phyloP scores from a whole-genome alignment of 2,888 invertebrate species.

The Cephalotes varians region DNA sequence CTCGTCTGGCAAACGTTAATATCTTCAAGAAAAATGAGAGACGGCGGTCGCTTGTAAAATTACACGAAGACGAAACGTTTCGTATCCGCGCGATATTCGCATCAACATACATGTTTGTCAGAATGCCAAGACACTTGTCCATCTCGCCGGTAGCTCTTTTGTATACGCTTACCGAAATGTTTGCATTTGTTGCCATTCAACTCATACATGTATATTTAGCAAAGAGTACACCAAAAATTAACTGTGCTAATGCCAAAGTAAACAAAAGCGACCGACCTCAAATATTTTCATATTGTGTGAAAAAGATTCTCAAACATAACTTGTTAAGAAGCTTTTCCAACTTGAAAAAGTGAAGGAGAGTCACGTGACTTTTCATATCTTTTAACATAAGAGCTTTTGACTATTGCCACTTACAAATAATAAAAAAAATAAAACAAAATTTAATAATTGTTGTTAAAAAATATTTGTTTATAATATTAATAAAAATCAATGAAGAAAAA shows the following conservation, averaged over 20 bases:
- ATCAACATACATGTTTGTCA: slow-evolving; percentile 3
- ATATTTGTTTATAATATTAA: too few species aligned
- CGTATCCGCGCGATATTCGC: background rate
- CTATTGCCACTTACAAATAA: too few species aligned
- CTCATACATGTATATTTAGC: background rate
- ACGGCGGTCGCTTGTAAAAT: slow-evolving; percentile 24
- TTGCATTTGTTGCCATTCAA: background rate
- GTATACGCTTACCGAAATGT: background rate
- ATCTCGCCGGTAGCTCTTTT: background rate
- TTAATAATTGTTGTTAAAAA: too few species aligned
- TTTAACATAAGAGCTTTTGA: too few species aligned
- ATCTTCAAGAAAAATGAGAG: slow-evolving; percentile 23
- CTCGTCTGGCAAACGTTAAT: slow-evolving; percentile 41
- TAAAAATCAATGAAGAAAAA: too few species aligned
- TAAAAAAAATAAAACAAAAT: too few species aligned
- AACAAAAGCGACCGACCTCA: background rate
- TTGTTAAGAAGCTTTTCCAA: too few species aligned
- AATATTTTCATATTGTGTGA: background rate
- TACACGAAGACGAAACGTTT: slow-evolving; percentile 31
- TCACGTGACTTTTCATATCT: too few species aligned
- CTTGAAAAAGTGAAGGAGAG: too few species aligned
- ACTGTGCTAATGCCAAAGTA: slow-evolving; percentile 1
- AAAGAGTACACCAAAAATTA: background rate
- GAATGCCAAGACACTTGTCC: slow-evolving; percentile 1
- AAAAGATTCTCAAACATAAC: background rate